These are phyloP conservation scores for Tachina lurida DNA, from an alignment of 2,888 invertebrate genomes.

Conservation along the genomic window DNA sequence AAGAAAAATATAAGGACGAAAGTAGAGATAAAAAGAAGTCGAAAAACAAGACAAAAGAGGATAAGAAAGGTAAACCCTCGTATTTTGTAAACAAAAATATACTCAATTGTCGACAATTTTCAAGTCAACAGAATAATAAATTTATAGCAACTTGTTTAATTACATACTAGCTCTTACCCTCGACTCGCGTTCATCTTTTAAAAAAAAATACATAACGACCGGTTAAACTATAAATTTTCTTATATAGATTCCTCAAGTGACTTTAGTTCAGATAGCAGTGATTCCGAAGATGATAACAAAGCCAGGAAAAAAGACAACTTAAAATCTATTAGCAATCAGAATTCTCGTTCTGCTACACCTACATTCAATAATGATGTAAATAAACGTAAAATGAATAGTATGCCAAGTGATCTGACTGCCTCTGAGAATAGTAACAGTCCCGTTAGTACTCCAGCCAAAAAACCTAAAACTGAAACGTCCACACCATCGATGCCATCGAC, in stretches of 20 bases:
- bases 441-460: constrained; percentile 81
- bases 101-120: too few relatives aligned
- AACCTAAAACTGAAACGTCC: constrained; percentile 78
- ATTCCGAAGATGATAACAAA: constrained; percentile 87
- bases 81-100: too few relatives aligned
- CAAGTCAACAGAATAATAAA: too few relatives aligned
- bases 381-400: constrained; percentile 81
- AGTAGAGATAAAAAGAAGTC: constrained; percentile 86
- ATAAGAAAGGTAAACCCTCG: constrained; percentile 84
- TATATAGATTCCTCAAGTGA: constrained; percentile 87
- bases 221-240: constrained; percentile 15
- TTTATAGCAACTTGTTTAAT: too few relatives aligned
- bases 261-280: constrained; percentile 88
- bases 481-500: constrained; percentile 81
- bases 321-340: constrained; percentile 80
- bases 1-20: constrained; percentile 85
- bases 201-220: background rate
- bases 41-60: constrained; percentile 86
- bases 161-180: too few relatives aligned
- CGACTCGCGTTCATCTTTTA: too few relatives aligned
- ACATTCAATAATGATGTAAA: constrained; percentile 74
- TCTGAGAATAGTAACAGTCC: constrained; percentile 83
- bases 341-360: constrained; percentile 83
- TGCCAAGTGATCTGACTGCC: constrained; percentile 82
- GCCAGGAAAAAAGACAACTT: constrained; percentile 80